Base-by-base conservation (phyloP, 2,797 vertebrate genomes). In the Manis javanica region DNA sequence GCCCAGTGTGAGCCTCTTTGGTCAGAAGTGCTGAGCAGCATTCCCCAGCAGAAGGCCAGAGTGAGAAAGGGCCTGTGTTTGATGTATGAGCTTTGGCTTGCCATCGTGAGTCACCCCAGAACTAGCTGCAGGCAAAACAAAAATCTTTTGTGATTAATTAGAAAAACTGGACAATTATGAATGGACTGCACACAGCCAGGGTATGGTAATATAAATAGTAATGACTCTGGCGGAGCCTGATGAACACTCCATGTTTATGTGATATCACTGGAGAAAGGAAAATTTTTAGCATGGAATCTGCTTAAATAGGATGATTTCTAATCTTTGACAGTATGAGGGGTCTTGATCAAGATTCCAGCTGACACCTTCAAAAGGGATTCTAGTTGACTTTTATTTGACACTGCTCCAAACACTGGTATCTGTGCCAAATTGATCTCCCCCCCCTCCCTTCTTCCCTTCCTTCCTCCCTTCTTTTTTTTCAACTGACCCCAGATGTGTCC, bases 61-160 rank as follows among this genome's bases (percentile, higher is more conserved):
- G 98, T 94, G 98, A 98, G 98, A 97, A 96, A 96, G 97, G 98
- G 98, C 96, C 98, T 98, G 98, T 94, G 98, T 99, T 99, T 99
- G 99, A 99, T 99, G 98, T 99, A 99, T 99, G 98, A 98, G 98
- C 98, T 98, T 98, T 98, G 98, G 98, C 98, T 99, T 98, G 98
- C 98, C 98, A 98, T 99, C 98, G 98, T 99, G 98, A 99, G 99
- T 99, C 98, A 99, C 99, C 98, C 98, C 98, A 98, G 98, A 99
- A 99, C 92, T 98, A 98, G 99, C 99, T 99, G 98, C 98, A 98
- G 99, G 99, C 99, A 98, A 99, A 99, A 99, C 98, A 99, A 99
- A 99, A 99, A 99, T 99, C 98, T 99, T 99, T 99, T 99, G 99
- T 99, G 99, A 99, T 99, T 99, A 99, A 99, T 99, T 99, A 99